Evolutionary conservation across 2,113 vertebrate species (phyloP).

Genomic region (Dromas ardeola): DNA sequence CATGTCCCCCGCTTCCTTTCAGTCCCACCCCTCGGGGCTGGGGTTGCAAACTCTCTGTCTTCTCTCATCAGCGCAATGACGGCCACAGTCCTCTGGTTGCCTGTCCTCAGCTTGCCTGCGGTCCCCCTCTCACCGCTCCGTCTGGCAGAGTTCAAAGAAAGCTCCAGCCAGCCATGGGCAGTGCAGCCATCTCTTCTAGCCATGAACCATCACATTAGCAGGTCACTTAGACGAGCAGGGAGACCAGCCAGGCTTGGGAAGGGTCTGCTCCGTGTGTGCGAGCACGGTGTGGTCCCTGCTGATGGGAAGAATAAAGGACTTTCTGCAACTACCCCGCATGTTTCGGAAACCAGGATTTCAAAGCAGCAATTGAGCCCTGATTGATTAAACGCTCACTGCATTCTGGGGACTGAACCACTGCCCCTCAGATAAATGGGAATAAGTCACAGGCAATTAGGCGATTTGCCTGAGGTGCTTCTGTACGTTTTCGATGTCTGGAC

Average conservation of each 20-base stretch:
- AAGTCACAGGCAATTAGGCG: conserved; percentile 20
- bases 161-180: neutral
- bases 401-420: neutral
- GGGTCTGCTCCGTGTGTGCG: neutral
- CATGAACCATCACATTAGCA: neutral
- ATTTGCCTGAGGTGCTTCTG: conserved; percentile 23
- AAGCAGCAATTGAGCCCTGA: conserved; percentile 1
- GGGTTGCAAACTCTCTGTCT: neutral
- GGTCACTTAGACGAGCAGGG: neutral
- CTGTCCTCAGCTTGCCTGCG: neutral
- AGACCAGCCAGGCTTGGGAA: neutral
- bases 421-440: neutral
- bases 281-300: fast-evolving
- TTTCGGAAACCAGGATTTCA: conserved; percentile 2
- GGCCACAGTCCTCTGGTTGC: neutral
- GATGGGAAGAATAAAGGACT: neutral
- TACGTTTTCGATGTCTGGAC: neutral
- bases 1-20: neutral
- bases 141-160: neutral
- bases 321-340: neutral
- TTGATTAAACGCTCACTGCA: neutral
- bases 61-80: neutral
- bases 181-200: neutral
- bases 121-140: neutral
- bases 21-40: neutral